Base-by-base conservation (phyloP, 2,797 vertebrate genomes). In the Poeciliopsis turneri region DNA sequence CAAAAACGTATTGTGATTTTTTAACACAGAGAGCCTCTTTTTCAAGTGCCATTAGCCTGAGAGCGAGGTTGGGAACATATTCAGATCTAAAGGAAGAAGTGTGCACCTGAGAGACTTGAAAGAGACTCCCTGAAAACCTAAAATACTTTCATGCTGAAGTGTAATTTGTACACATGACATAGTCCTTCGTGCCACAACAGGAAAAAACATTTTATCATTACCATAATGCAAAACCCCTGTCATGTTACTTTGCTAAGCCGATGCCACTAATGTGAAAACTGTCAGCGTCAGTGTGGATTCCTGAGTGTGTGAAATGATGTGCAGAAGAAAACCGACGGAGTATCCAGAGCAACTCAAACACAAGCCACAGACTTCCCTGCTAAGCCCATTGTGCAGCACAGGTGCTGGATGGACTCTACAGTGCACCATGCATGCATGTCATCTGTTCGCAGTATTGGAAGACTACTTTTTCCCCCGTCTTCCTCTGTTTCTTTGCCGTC, bases 81-180 rank as follows among this genome's bases (percentile, higher is more conserved):
- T 87, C 86, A 86, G 85, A 93, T 93, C 88, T 86, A 74, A 91
- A 78, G 66, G 80, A 83, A 82, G 84, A 82, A 76, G 75, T 72
- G 28, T 46, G 51, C 82, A 87, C 79, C 87, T 90, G 82, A 78
- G 83, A 76, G 81, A 93, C 90, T 92, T 94, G 85, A 94, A 94
- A 93, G 92, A 84, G 84, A 81, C 45, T 20, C 77, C 72, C 80
- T 15, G 75, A 79, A 90, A 89, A 78, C 74, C 81, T 72, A 1
- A 86, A 81, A 82, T 74, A 84, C 91, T 93, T 93, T 94, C 92
- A 94, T 92, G 92, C 86, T 69, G 80, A 89, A 80, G 82, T 88
- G 85, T 83, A 88, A 91, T 94, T 92, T 94, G 90, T 93, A 90
- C 82, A 92, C 88, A 86, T 74, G 86, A 83, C 87, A 80, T 75